Conservation (phyloP, 2,113 vertebrate species). For the Tragelaphus buxtoni region DNA sequence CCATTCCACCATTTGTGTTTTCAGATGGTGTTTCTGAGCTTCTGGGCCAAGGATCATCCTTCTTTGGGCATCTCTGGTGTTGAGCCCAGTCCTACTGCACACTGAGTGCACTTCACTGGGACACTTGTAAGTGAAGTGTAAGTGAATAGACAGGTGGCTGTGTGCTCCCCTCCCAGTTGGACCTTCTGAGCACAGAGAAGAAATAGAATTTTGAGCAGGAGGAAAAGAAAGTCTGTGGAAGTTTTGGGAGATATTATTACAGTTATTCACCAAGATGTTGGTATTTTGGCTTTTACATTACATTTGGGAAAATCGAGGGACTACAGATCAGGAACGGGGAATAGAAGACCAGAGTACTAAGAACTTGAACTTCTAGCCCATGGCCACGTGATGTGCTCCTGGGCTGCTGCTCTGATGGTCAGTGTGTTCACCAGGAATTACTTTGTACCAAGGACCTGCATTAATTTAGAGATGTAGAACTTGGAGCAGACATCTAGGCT, state of each 20-base stretch:
- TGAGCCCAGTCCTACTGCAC: not conserved
- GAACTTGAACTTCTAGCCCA: not conserved
- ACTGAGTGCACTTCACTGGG: not conserved
- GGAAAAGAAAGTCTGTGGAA: not conserved
- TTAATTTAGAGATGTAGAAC: not conserved
- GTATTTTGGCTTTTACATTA: not conserved
- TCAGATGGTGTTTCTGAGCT: not conserved
- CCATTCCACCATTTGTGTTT: not conserved
- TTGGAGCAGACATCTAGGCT: not conserved
- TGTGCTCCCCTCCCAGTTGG: too few relatives aligned
- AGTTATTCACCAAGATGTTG: not conserved
- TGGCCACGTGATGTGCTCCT: not conserved
- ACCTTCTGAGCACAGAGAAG: not conserved
- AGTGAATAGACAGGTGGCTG: not conserved
- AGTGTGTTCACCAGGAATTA: not conserved
- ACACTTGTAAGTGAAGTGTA: accelerated
- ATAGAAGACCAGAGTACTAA: not conserved
- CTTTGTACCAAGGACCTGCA: not conserved
- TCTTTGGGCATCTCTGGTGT: not conserved
- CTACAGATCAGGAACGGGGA: not conserved
- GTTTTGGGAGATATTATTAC: not conserved
- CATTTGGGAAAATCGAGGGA: not conserved
- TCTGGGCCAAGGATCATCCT: not conserved
- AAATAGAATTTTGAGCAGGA: not conserved
- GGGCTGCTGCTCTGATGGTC: not conserved